Conservation (phyloP, 2,113 vertebrate genomes). For the Macrotus californicus region DNA sequence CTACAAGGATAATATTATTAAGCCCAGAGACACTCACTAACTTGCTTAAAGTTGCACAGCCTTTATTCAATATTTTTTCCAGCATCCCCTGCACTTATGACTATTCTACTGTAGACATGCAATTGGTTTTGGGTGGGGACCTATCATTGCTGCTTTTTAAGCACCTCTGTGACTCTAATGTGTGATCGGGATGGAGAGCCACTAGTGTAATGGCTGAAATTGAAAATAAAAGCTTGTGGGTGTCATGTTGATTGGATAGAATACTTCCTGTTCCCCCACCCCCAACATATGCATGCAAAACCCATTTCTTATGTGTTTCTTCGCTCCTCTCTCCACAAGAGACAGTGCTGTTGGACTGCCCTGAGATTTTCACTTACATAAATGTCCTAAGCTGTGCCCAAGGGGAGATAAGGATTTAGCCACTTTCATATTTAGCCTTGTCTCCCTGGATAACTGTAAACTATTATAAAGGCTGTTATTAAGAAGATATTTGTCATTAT, state of each 20-base stretch:
- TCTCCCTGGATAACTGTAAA: not conserved
- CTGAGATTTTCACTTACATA: not conserved
- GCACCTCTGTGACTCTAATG: not conserved
- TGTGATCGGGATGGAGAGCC: not conserved
- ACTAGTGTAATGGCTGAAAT: not conserved
- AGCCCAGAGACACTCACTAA: not conserved
- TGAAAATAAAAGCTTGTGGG: not conserved
- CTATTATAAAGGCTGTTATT: not conserved
- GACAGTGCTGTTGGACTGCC: not conserved
- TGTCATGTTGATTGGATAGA: not conserved
- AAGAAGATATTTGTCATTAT: not conserved
- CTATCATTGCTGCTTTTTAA: not conserved
- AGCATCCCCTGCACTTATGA: not conserved
- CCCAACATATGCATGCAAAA: not conserved
- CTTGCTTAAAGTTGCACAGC: not conserved
- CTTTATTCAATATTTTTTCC: not conserved
- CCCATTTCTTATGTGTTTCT: not conserved
- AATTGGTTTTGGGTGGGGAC: accelerated
- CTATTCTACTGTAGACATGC: not conserved
- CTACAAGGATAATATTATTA: not conserved
- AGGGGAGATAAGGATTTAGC: not conserved
- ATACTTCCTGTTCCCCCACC: not conserved
- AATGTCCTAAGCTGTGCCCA: not conserved
- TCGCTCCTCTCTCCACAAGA: not conserved
- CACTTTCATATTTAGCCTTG: not conserved